Base-by-base conservation (phyloP, 2,113 vertebrate species). In the Apodemus speciosus region DNA sequence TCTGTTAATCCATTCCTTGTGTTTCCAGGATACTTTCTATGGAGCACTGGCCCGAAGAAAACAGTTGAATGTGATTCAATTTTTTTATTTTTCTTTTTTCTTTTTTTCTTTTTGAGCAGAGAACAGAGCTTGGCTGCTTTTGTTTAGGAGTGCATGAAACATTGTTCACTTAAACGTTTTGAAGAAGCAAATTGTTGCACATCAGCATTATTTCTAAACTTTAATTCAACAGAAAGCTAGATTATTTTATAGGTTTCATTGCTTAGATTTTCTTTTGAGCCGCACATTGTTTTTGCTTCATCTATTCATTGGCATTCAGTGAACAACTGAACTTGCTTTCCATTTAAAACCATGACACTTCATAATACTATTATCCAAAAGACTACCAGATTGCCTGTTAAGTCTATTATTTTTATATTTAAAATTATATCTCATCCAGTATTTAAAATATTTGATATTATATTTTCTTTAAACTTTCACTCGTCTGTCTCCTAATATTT, bases 391-490 rank as follows among this genome's bases (percentile, higher is more conserved):
- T 86, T 92, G 3, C 27, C 23, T 6, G 2, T 83, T 85, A 76
- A 51, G 76, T 49, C 32, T 81, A 21, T 90, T 73, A n/a, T 88
- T 6, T 56, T 38, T 53, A n/a, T 25, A 38, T 81, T 81, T 60
- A 81, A 81, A 40, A 18, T 62, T 83, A 62, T 83, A 43, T 30
- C 13, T 27, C 56, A 16, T 27, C 38, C 14, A 60, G 27, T 62
- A 60, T 79, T n/a, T 56, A 83, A 83, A 83, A 83, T 60, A 60
- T 23, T 60, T 81, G 38, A 43, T 62, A 62, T 81, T 58, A 1
- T 85, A 46, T 81, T 93, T 93, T 93, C 51, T 90, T 92, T 88
- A 90, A 88, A 64, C 3, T 89, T 87, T 51, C 86, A 16, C 68
- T 92, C 10, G 43, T 60, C 91, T 93, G 88, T 58, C 56, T 85